Base-by-base conservation (phyloP, 2,113 vertebrate genomes). In the Oreochromis spilurus region DNA sequence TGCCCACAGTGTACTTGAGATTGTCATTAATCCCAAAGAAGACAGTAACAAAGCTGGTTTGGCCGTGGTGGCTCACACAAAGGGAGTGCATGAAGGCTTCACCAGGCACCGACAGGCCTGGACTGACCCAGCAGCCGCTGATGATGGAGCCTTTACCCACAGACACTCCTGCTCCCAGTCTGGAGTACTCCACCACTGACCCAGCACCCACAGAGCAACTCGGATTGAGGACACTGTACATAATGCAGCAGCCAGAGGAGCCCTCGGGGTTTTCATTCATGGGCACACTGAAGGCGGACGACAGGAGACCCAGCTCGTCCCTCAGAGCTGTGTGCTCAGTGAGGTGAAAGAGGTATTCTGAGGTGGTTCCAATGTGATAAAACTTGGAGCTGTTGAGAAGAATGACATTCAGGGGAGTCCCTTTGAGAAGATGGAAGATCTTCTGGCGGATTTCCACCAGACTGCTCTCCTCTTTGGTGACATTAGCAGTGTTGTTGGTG, bases 321-420 rank as follows among this genome's bases (percentile, higher is more conserved):
- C 93, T 97, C 88, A 99, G 96, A 6, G 60, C 90, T 55, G 82
- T 94, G 6, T 97, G 95, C 10, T 95, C 88, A 0, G 97, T 95
- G 16, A 98, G 96, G 93, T 99, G 98, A 86, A 96, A 96, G 79
- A 99, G 94, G 84, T 98, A 99, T 84, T 99, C 98, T 3, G 95
- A 92, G 0, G 97, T 96, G 54, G 98, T 98, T 43, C 99, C 98
- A 0, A 99, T 93, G 94, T 99, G 99, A 88, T 98, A 99, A 94
- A 99, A 99, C 85, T 95, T 97, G 9, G 99, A 99, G 88, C 98
- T 97, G 86, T 98, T 97, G 60, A 99, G 94, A 48, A 97, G 93
- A 16, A 98, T 91, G n/a, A 99, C 96, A 34, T 98, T 97, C 0
- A 99, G 92, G 0, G 94, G 40, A 0, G 97, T 97, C 79, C 97